Evolutionary conservation across 2,888 invertebrate genomes (phyloP).

Genomic region (Leuctra nigra): DNA sequence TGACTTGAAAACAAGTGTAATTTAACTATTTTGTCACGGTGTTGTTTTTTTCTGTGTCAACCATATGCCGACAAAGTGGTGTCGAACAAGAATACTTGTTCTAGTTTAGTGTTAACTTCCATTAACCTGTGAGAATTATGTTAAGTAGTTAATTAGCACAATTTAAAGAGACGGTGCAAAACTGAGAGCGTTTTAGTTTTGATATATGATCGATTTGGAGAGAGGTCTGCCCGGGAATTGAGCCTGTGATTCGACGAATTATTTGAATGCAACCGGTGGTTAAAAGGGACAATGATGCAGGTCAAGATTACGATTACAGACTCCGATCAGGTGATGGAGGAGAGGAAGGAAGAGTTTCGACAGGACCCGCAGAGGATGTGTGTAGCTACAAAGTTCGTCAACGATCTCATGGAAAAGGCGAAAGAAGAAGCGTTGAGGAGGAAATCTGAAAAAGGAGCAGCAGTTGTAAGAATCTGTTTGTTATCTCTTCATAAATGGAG

Average conservation of each 20-base stretch:
- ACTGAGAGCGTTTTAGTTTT: too few relatives aligned
- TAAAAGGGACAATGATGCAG: background rate
- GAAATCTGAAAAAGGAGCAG: conserved; percentile 33
- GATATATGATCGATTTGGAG: too few relatives aligned
- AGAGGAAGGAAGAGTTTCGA: conserved; percentile 39
- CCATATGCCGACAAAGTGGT: too few relatives aligned
- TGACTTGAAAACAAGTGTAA: too few relatives aligned
- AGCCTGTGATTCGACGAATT: background rate
- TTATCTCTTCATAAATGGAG: background rate
- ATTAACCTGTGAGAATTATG: too few relatives aligned
- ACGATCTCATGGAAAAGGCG: conserved; percentile 44
- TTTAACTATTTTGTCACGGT: too few relatives aligned
- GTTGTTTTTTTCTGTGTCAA: too few relatives aligned
- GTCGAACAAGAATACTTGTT: too few relatives aligned
- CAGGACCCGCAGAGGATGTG: conserved; percentile 43
- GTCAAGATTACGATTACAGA: conserved; percentile 4
- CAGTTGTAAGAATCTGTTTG: conserved; percentile 4
- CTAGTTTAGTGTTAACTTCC: too few relatives aligned
- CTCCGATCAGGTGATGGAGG: conserved; percentile 31
- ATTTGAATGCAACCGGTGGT: conserved; percentile 1
- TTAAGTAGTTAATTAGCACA: too few relatives aligned
- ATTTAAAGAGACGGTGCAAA: too few relatives aligned
- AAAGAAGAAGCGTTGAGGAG: conserved; percentile 41
- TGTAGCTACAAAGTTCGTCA: conserved; percentile 43
- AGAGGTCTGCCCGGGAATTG: background rate